These are phyloP conservation scores for Ptyas mucosa DNA, from an alignment of 2,113 vertebrate species.

Conservation along the genomic window DNA sequence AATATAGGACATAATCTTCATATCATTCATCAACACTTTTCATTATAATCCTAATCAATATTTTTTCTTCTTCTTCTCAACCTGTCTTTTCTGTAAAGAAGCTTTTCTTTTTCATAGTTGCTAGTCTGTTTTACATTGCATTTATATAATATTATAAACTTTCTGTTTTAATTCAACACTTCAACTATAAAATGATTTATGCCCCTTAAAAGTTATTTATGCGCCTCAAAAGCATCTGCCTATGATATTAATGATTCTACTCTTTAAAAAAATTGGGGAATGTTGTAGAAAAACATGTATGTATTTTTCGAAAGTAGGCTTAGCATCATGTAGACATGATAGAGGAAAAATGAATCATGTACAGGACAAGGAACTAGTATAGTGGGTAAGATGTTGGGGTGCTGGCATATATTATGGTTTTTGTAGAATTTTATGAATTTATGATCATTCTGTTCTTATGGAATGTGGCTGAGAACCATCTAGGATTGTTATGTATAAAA, in stretches of 20 bases:
- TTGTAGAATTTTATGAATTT: not conserved
- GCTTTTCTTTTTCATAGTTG: not conserved
- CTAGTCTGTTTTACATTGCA: not conserved
- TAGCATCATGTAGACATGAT: not conserved
- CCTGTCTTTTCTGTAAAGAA: not conserved
- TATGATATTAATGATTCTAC: not conserved
- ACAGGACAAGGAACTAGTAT: not conserved
- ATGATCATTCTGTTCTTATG: not conserved
- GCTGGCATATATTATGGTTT: not conserved
- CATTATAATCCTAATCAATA: not conserved
- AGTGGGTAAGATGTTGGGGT: not conserved
- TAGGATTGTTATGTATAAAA: not conserved
- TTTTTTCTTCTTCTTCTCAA: not conserved
- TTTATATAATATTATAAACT: not conserved
- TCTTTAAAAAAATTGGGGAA: not conserved
- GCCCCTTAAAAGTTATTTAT: too few relatives aligned
- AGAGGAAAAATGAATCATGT: not conserved
- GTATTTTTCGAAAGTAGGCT: not conserved
- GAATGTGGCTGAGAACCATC: not conserved
- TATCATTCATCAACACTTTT: not conserved
- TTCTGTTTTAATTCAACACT: not conserved
- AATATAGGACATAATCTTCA: not conserved
- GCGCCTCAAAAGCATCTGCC: not conserved
- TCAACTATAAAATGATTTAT: not conserved
- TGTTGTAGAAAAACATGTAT: not conserved